Evolutionary conservation across 2,113 vertebrate species (phyloP), one percentile per base, ranked within the genome.

Genomic region (Haplochromis burtoni): DNA sequence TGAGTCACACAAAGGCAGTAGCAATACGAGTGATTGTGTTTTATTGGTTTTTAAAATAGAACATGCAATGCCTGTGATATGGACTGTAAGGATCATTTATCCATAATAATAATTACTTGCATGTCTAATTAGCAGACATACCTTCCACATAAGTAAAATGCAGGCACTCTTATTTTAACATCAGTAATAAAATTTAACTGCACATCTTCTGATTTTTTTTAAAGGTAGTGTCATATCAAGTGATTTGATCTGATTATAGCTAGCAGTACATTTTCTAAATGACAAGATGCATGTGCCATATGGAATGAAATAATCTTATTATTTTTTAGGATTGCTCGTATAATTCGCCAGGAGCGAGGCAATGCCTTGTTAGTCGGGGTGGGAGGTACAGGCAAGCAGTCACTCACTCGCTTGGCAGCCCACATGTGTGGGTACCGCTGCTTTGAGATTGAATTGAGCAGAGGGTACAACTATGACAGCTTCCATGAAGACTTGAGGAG

Each of bases 381-480:
- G 24, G 98, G 98, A 24, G 98, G 98, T 76, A 97, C 97, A 9
- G 97, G 98, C 24, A 98, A 98, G 73, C 97, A 98, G 89, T 97
- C 97, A 4, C 96, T 98, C 5, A 98, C 98, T 0, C 96, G 97
- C 21, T 92, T 98, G 14, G 97, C 96, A 4, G 92, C 97, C 73
- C 97, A 98, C 81, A 98, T 98, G 68, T 97, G 97, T 17, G 97
- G 96, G 8, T 97, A 97, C 89, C 95, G 81, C 86, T 98, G 97
- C 94, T 94, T 98, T 68, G 97, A 98, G 92, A 97, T 98, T n/a
- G 97, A 98, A 82, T 94, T 98, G 26, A 97, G 95, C 87, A 95
- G 97, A 13, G 97, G 97, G 11, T 98, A 98, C 83, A 97, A 95
- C 93, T 97, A 98, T 31, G 97, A 97, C 3, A 96, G 91, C 86